A percentile compares a stretch with the other conserved stretches of the same genome.
These are phyloP conservation scores for Eonycteris spelaea DNA, from an alignment of 2,113 vertebrate species.

Conservation along the genomic window DNA sequence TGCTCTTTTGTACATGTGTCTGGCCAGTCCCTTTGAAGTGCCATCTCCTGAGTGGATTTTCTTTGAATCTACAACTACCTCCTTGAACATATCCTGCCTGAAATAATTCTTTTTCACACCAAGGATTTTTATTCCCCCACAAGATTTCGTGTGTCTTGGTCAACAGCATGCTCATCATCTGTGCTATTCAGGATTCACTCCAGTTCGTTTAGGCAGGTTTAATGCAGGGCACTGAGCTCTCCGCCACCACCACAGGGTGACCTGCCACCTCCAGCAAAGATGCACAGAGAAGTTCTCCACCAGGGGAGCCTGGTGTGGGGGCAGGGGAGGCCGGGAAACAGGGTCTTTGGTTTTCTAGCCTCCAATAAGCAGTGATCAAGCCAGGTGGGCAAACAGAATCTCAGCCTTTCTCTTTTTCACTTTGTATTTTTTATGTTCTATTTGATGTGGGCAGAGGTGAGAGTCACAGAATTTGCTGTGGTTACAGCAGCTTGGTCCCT, in stretches of 20 bases:
- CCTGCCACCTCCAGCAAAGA: neutral
- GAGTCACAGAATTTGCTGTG: neutral
- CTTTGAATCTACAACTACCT: neutral
- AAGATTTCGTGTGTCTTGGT: neutral
- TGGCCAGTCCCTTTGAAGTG: neutral
- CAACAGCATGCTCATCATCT: neutral
- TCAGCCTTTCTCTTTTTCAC: neutral
- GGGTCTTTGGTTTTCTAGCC: neutral
- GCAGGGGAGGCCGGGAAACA: neutral
- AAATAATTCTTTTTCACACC: neutral
- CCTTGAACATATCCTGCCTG: neutral
- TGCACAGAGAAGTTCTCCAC: no score
- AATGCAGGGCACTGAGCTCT: neutral
- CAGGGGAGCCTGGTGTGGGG: neutral
- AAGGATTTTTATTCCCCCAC: neutral
- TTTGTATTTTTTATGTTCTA: neutral
- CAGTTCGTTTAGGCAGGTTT: neutral
- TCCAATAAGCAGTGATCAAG: neutral
- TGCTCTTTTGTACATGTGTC: neutral
- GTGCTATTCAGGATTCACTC: neutral
- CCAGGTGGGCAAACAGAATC: neutral
- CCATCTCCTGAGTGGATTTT: neutral
- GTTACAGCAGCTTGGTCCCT: neutral
- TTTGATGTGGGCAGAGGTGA: neutral
- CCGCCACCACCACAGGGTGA: rapidly evolving